Percentiles rank a stretch among this genome's conserved stretches.
Evolutionary conservation across 2,797 vertebrate genomes (phyloP).

Genomic region (Botia kubotai): DNA sequence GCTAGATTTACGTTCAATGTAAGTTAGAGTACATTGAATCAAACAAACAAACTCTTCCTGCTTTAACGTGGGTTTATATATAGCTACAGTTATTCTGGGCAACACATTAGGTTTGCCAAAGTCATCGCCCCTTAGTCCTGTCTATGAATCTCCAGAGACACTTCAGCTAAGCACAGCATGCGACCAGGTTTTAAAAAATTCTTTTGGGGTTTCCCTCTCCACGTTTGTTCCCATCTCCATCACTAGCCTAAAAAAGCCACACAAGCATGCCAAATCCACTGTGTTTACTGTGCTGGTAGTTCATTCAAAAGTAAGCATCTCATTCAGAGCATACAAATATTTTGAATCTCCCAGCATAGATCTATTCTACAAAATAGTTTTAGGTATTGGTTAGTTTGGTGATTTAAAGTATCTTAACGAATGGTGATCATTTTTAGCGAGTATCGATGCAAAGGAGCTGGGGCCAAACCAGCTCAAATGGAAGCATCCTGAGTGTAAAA

Average conservation of each 20-base stretch:
- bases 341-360: not conserved
- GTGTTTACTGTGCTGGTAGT: constrained; percentile 5
- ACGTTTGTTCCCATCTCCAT: not conserved
- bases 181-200: constrained; percentile 1
- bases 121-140: not conserved
- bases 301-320: not conserved
- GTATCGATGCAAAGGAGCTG: not conserved
- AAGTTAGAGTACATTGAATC: not conserved
- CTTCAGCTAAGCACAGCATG: not conserved
- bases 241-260: not conserved
- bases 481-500: not conserved
- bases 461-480: not conserved
- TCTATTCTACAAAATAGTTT: not conserved
- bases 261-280: not conserved
- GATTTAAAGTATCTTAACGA: not conserved
- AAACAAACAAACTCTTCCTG: not conserved
- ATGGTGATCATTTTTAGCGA: not conserved
- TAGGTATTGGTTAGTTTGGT: not conserved
- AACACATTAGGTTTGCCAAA: not conserved
- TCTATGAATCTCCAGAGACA: not conserved
- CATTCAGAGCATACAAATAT: constrained; percentile 9
- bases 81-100: not conserved
- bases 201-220: not conserved
- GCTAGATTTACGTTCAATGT: constrained; percentile 37
- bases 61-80: not conserved